Conservation (phyloP, 1,140 invertebrate genomes). For the Lamellibrachia luymesi region DNA sequence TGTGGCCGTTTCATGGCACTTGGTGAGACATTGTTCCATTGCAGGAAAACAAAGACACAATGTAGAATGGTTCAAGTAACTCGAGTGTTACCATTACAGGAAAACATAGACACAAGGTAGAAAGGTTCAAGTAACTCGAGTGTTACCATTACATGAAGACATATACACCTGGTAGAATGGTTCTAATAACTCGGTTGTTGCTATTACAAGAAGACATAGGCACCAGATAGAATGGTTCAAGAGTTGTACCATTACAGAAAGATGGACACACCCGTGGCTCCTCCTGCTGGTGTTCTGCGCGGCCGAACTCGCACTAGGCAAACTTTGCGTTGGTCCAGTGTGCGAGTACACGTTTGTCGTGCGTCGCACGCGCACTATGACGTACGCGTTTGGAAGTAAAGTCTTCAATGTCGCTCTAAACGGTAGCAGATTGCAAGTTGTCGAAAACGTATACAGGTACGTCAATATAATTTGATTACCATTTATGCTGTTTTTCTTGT, state of each 20-base stretch:
- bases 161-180: no score
- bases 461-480: background rate
- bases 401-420: background rate
- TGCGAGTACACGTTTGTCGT: constrained; percentile 18
- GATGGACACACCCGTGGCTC: background rate
- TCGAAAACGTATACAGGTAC: background rate
- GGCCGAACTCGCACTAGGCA: background rate
- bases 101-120: no score
- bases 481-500: background rate
- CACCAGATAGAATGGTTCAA: background rate
- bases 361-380: background rate
- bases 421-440: background rate
- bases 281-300: background rate
- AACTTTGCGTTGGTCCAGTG: background rate
- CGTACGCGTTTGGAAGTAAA: background rate
- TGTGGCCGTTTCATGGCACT: no score
- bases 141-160: background rate
- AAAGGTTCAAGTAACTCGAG: no score
- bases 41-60: no score
- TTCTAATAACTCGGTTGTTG: background rate
- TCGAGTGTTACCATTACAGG: no score
- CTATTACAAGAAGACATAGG: background rate
- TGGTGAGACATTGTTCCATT: no score
- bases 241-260: background rate
- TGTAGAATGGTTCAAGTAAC: no score